Conservation (phyloP, 2,888 invertebrate genomes). For the Tuta absoluta region DNA sequence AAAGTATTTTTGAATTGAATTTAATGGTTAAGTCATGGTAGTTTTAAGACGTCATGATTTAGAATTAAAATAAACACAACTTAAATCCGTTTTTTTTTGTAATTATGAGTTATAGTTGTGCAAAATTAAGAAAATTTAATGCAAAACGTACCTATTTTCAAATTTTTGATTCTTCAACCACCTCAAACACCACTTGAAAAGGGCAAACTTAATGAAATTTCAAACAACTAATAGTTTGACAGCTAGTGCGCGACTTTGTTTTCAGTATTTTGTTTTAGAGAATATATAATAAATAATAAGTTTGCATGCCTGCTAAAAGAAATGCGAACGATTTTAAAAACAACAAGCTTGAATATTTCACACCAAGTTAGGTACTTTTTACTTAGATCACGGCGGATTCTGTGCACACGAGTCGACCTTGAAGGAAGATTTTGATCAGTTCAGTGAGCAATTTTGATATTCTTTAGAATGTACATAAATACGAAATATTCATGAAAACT, state of each 20-base stretch:
- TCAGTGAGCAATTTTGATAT: background rate
- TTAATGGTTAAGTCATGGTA: too few relatives aligned
- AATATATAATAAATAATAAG: too few relatives aligned
- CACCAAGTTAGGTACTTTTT: background rate
- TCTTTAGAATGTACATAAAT: background rate
- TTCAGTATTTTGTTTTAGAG: background rate
- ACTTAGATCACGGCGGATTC: background rate
- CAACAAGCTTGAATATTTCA: background rate
- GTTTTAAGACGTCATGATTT: background rate
- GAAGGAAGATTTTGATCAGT: background rate
- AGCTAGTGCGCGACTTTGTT: background rate
- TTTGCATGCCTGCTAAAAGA: background rate
- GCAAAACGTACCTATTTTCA: too few relatives aligned
- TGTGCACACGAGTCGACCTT: background rate
- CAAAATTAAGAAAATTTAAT: too few relatives aligned
- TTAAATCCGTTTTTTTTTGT: too few relatives aligned
- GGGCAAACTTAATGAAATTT: conserved; percentile 6
- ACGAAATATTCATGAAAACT: too few relatives aligned
- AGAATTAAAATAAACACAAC: too few relatives aligned
- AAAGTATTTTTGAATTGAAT: too few relatives aligned
- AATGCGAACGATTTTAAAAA: background rate
- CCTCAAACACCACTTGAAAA: background rate
- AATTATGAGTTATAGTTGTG: too few relatives aligned
- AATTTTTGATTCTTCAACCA: background rate
- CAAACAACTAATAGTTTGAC: background rate